phyloP scores from a whole-genome alignment of 2,888 invertebrate species.

The Lasioglossum malachurum region DNA sequence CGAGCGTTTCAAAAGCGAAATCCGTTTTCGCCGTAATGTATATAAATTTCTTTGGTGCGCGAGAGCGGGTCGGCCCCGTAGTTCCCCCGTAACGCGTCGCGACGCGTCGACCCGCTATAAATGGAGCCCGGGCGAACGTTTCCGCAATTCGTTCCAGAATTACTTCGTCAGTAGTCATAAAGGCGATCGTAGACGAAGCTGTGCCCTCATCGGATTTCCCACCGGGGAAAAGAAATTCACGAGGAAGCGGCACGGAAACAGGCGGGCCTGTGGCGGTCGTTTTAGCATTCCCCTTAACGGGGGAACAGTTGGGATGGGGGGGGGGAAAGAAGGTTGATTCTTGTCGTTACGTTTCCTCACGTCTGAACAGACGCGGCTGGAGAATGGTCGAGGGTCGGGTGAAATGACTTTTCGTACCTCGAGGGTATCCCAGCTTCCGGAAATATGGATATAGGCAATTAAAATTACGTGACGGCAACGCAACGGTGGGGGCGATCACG shows the following conservation, averaged over 20 bases:
- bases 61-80: not conserved
- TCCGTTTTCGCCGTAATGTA: not conserved
- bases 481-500: slow-evolving; percentile 7
- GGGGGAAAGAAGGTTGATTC: slow-evolving; percentile 54
- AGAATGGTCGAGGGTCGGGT: slow-evolving; percentile 66
- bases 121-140: slow-evolving; percentile 24
- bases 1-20: not conserved
- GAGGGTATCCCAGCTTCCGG: slow-evolving; percentile 69
- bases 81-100: slow-evolving; percentile 20
- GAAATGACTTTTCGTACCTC: slow-evolving; percentile 76
- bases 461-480: slow-evolving; percentile 71
- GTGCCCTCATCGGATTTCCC: slow-evolving; percentile 58
- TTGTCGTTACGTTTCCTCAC: slow-evolving; percentile 69
- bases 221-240: slow-evolving; percentile 64
- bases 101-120: slow-evolving; percentile 19
- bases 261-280: slow-evolving; percentile 56
- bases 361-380: slow-evolving; percentile 53
- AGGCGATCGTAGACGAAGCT: slow-evolving; percentile 51
- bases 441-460: slow-evolving; percentile 77
- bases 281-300: slow-evolving; percentile 57
- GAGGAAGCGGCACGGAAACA: slow-evolving; percentile 60
- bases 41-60: slow-evolving; percentile 16
- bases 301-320: not conserved
- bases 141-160: slow-evolving; percentile 43
- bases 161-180: slow-evolving; percentile 59